A percentile compares a stretch with the other conserved stretches of the same genome.
phyloP scores from a whole-genome alignment of 2,113 vertebrate species.

The Anthoscopus minutus region DNA sequence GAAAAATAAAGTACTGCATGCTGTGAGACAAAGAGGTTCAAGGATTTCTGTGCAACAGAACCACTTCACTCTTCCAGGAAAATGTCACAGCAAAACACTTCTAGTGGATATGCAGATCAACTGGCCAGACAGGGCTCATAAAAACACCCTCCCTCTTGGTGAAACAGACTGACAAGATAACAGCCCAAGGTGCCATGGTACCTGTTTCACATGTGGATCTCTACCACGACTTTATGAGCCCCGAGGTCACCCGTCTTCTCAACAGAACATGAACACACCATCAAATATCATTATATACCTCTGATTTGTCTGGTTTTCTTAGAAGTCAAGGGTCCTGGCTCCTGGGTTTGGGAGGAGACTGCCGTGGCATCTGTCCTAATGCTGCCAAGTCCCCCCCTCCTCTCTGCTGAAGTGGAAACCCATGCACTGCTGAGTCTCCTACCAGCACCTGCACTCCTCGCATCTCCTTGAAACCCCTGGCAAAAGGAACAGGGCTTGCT shows the following conservation, averaged over 20 bases:
- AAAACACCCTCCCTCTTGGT: neutral
- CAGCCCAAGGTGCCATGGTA: neutral
- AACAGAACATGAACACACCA: neutral
- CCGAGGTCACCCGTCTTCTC: neutral
- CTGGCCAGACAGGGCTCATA: neutral
- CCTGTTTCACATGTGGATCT: accelerated
- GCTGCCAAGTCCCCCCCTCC: neutral
- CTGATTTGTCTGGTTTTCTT: neutral
- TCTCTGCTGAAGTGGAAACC: neutral
- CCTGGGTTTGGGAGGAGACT: neutral
- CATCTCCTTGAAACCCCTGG: neutral
- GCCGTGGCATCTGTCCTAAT: neutral
- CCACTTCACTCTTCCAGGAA: neutral
- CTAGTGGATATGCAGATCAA: neutral
- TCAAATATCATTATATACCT: neutral
- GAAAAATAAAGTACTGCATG: neutral
- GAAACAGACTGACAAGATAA: neutral
- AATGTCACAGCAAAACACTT: neutral
- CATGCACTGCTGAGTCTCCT: neutral
- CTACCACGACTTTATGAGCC: neutral
- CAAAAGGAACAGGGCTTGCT: neutral
- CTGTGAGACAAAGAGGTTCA: neutral
- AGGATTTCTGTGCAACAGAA: neutral
- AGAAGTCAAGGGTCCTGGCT: neutral
- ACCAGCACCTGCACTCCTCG: accelerated